These are phyloP conservation scores for Ciconia stormi DNA, from an alignment of 2,113 vertebrate species.

Conservation along the genomic window DNA sequence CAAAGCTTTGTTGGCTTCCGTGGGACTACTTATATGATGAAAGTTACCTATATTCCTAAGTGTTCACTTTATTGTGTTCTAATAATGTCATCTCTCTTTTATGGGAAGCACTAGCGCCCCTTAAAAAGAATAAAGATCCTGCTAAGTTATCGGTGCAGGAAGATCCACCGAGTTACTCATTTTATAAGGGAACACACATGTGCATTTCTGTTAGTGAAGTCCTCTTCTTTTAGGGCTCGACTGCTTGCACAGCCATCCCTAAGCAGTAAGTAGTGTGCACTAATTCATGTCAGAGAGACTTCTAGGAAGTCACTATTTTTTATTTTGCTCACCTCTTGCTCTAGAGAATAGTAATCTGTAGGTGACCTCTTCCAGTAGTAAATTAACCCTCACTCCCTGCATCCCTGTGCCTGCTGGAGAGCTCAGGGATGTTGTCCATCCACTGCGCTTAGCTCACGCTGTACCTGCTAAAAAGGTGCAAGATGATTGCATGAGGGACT, in stretches of 20 bases:
- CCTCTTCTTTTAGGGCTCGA: not conserved
- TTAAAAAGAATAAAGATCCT: not conserved
- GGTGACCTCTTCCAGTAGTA: not conserved
- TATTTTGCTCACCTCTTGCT: not conserved
- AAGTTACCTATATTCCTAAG: not conserved
- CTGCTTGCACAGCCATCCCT: not conserved
- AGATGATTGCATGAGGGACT: accelerated
- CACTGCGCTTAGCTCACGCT: not conserved
- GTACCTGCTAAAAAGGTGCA: not conserved
- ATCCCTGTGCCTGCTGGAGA: not conserved
- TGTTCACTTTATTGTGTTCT: not conserved
- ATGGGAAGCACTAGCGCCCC: not conserved
- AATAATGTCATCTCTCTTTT: not conserved
- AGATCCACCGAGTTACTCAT: not conserved
- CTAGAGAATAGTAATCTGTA: not conserved
- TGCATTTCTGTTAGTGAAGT: not conserved
- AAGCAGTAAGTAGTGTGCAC: not conserved
- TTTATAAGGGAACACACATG: not conserved
- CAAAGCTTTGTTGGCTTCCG: not conserved
- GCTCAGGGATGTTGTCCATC: not conserved
- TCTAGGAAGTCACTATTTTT: not conserved
- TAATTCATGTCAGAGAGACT: not conserved
- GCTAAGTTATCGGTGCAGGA: not conserved
- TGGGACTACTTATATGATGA: not conserved
- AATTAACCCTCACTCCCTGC: not conserved